Percentiles rank a stretch among this genome's conserved stretches.
phyloP scores from a whole-genome alignment of 2,888 invertebrate genomes.

The Prosapia bicincta region DNA sequence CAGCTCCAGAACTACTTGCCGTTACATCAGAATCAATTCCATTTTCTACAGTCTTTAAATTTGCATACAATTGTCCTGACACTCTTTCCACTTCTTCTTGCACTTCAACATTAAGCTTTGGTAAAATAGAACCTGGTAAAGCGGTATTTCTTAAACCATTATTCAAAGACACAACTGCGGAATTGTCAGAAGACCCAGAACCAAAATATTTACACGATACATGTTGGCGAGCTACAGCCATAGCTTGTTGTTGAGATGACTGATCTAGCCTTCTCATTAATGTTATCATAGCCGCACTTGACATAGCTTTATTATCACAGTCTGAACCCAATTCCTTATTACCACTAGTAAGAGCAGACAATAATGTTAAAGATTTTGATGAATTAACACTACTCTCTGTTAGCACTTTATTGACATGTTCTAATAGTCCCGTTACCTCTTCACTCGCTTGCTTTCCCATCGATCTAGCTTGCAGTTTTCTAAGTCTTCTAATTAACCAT shows the following conservation, averaged over 20 bases:
- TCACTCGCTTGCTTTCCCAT: constrained; percentile 75
- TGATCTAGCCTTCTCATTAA: constrained; percentile 55
- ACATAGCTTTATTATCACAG: constrained; percentile 8
- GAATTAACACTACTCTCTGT: constrained; percentile 21
- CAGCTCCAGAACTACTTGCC: constrained; percentile 89
- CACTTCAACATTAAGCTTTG: constrained; percentile 36
- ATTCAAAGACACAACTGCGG: constrained; percentile 15
- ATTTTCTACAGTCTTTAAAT: constrained; percentile 68
- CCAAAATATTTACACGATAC: constrained; percentile 52
- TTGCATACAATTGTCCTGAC: constrained; percentile 67
- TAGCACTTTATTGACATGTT: constrained; percentile 44
- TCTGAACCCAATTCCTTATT: constrained; percentile 26
- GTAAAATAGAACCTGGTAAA: constrained; percentile 32
- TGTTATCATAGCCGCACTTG: constrained; percentile 53
- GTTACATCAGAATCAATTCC: constrained; percentile 91
- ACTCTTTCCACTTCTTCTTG: constrained; percentile 62
- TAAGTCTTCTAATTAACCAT: constrained; percentile 66
- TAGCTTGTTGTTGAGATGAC: constrained; percentile 47
- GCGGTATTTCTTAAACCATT: constrained; percentile 32
- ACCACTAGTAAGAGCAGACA: constrained; percentile 23
- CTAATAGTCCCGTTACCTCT: constrained; percentile 73
- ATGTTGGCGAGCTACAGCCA: constrained; percentile 44
- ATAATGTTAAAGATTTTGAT: constrained; percentile 12
- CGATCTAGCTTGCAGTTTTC: constrained; percentile 70
- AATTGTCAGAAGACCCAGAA: constrained; percentile 49